Conservation (phyloP, 2,113 vertebrate species). For the Beaufortia kweichowensis region DNA sequence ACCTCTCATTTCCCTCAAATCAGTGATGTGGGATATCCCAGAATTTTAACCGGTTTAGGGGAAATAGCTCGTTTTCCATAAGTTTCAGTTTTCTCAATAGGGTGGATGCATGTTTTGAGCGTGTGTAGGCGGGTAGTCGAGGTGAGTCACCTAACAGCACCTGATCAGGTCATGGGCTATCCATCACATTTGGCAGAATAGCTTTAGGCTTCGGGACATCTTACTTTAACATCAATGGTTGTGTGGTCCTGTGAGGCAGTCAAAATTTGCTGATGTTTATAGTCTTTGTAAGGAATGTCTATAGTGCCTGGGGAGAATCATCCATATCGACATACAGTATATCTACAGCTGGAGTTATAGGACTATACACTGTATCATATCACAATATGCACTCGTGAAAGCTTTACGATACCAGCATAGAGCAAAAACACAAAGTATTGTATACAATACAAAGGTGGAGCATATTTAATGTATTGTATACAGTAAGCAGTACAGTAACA, state of each 20-base stretch:
- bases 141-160: neutral
- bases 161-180: neutral
- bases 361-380: neutral
- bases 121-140: neutral
- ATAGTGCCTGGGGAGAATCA: neutral
- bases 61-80: neutral
- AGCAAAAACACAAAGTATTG: neutral
- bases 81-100: neutral
- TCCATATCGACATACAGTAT: neutral
- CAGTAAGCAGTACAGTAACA: too few relatives aligned
- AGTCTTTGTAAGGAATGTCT: neutral
- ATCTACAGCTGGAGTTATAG: neutral
- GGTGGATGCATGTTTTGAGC: neutral
- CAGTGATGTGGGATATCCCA: neutral
- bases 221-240: neutral
- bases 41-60: neutral
- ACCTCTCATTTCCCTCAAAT: neutral
- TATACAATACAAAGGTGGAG: too few relatives aligned
- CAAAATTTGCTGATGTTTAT: neutral
- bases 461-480: too few relatives aligned
- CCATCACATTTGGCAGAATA: neutral
- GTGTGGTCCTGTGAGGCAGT: neutral
- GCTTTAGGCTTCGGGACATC: constrained; percentile 10
- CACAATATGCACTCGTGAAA: neutral
- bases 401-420: neutral